phyloP scores from a whole-genome alignment of 2,888 invertebrate genomes.

The Drosophila colorata region DNA sequence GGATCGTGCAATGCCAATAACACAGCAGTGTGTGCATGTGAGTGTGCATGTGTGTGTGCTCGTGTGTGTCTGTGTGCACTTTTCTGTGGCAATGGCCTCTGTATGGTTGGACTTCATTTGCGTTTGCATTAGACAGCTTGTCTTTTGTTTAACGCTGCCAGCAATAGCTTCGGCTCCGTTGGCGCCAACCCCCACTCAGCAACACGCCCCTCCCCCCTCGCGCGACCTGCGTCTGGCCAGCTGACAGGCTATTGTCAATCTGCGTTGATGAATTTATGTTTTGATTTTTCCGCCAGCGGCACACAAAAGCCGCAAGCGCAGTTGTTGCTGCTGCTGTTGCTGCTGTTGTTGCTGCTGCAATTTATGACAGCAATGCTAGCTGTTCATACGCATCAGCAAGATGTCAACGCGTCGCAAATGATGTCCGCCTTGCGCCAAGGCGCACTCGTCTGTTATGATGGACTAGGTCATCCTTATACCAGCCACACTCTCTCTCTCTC shows the following conservation, averaged over 20 bases:
- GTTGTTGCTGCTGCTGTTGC: conserved; percentile 16
- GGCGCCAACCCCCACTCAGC: not conserved
- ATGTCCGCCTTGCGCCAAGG: conserved; percentile 48
- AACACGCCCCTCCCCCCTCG: not conserved
- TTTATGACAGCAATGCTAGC: conserved; percentile 60
- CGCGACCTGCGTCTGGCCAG: conserved; percentile 13
- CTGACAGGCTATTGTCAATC: conserved; percentile 72
- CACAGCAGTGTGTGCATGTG: conserved; percentile 3
- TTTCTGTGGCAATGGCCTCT: conserved; percentile 58
- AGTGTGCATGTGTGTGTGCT: conserved; percentile 7
- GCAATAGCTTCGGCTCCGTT: not conserved
- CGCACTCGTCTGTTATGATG: conserved; percentile 42
- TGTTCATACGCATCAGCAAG: conserved; percentile 54
- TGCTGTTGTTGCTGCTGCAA: conserved; percentile 32
- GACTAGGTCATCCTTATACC: conserved; percentile 58
- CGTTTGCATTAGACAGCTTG: conserved; percentile 68
- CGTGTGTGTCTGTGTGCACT: conserved; percentile 1
- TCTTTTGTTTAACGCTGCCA: conserved; percentile 69
- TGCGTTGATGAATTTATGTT: conserved; percentile 73
- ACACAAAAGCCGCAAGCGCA: conserved; percentile 47
- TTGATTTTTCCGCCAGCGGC: conserved; percentile 51
- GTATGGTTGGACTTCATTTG: conserved; percentile 58
- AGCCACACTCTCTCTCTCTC: not conserved
- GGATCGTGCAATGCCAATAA: conserved; percentile 32
- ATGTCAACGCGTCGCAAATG: conserved; percentile 70